Percentiles rank a stretch among this genome's conserved stretches.
phyloP scores from a whole-genome alignment of 2,113 vertebrate genomes.

The Tauraco erythrolophus region DNA sequence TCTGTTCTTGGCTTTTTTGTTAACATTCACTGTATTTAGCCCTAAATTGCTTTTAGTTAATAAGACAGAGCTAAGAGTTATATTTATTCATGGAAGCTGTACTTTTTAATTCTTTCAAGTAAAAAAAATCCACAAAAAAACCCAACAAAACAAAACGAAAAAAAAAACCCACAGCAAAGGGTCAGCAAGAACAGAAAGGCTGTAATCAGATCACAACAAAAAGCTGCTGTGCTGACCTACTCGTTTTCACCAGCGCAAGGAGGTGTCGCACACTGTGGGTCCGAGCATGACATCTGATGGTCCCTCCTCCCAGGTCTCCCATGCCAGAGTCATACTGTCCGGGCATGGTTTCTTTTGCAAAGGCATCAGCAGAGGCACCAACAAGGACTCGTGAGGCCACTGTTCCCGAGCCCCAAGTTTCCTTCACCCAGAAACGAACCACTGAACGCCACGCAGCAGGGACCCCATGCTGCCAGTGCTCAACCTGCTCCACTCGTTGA shows the following conservation, averaged over 20 bases:
- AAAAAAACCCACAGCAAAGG: neutral
- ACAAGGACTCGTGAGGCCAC: rapidly evolving
- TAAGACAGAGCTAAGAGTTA: slow-evolving; percentile 72
- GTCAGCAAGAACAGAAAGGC: slow-evolving; percentile 56
- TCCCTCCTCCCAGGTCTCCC: neutral
- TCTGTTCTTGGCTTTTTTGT: slow-evolving; percentile 76
- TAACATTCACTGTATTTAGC: slow-evolving; percentile 81
- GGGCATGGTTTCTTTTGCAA: rapidly evolving
- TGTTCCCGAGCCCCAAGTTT: neutral
- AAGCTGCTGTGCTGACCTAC: neutral
- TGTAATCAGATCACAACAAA: slow-evolving; percentile 52
- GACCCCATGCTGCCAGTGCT: rapidly evolving
- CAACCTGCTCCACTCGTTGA: neutral
- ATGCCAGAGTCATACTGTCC: neutral
- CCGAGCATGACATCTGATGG: neutral
- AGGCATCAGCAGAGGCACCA: neutral
- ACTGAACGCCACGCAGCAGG: neutral
- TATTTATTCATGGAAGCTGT: slow-evolving; percentile 76
- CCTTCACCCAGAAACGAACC: neutral
- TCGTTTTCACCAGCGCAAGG: neutral
- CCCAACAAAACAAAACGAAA: neutral
- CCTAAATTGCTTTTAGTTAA: slow-evolving; percentile 71
- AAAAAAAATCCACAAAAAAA: neutral
- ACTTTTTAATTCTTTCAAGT: slow-evolving; percentile 76
- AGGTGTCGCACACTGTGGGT: neutral